Percentiles rank a stretch among this genome's conserved stretches.
These are phyloP conservation scores for Aphelocoma californica DNA, from an alignment of 2,797 vertebrate species.

Conservation along the genomic window DNA sequence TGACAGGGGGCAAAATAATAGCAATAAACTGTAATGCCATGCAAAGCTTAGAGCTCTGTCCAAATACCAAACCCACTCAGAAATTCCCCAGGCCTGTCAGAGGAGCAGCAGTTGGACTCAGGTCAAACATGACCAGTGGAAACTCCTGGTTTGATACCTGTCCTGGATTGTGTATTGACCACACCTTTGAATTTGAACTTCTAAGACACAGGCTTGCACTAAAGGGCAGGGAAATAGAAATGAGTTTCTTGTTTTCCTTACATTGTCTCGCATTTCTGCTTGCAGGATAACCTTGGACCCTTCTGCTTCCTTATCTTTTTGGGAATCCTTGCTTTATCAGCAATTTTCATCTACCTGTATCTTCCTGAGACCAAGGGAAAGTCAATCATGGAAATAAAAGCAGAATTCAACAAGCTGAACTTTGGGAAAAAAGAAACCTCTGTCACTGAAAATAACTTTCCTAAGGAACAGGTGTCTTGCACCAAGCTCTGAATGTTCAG, in stretches of 20 bases:
- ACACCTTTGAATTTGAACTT: background rate
- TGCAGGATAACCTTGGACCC: slow-evolving; percentile 78
- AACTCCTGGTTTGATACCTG: background rate
- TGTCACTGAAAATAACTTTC: slow-evolving; percentile 23
- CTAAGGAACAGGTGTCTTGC: slow-evolving; percentile 41
- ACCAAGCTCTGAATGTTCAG: slow-evolving; percentile 52
- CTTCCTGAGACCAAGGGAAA: slow-evolving; percentile 75
- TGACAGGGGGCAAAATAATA: background rate
- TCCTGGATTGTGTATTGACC: background rate
- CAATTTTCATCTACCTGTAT: slow-evolving; percentile 58
- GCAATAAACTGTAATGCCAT: background rate
- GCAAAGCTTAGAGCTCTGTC: background rate
- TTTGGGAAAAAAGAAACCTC: slow-evolving; percentile 40
- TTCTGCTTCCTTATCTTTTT: slow-evolving; percentile 79
- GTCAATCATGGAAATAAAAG: slow-evolving; percentile 72
- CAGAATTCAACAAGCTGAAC: slow-evolving; percentile 69
- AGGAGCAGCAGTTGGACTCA: background rate
- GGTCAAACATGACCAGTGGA: background rate
- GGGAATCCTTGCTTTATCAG: slow-evolving; percentile 51
- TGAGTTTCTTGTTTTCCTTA: background rate
- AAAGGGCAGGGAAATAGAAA: background rate
- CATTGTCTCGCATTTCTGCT: background rate
- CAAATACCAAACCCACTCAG: background rate
- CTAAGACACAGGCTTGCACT: background rate
- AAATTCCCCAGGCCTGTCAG: background rate